Evolutionary conservation across 2,888 invertebrate genomes (phyloP), one percentile per base, ranked within the genome.

Genomic region (Encarsia formosa): DNA sequence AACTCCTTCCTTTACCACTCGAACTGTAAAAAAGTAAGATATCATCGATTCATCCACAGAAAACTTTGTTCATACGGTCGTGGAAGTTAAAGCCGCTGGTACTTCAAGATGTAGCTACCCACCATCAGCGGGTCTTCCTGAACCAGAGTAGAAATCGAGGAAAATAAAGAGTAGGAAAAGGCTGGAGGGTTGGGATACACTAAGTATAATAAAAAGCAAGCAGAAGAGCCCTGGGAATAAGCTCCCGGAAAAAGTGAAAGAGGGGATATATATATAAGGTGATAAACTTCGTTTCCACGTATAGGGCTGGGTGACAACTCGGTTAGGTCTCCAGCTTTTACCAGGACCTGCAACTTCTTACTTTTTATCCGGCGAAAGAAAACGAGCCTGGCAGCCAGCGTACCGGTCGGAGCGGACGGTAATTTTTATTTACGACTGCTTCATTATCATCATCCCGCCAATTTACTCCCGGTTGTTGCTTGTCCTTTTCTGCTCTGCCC

Each of bases 341-440:
- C 24, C 3, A 34, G 40, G 26, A 42, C 43, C 41, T 19, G 47
- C 18, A 5, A 13, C 24, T 23, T 23, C 5, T 24, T 40, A 15
- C 19, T 41, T 31, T 18, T 41, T 6, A 26, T 16, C 18, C 15
- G n/a, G 19, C 31, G 19, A 34, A 20, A 19, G 15, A 8, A 9
- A 35, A 26, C 34, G 37, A 19, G 26, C 15, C 32, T 32, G 20
- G 37, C 31, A n/a, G n/a, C n/a, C n/a, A n/a, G n/a, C n/a, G n/a
- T n/a, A n/a, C n/a, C 13, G 20, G 9, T 31, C 26, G 39, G 43
- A 37, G 43, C 49, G n/a, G 49, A 44, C 47, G 20, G 20, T 63
- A 65, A 64, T 64, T 67, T 66, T 64, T 61, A 63, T 64, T 67
- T 61, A 62, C 59, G 61, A 58, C 52, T 47, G n/a, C 52, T 61